These are phyloP conservation scores for Danio rerio DNA, from an alignment of 2,113 vertebrate genomes.

Conservation along the genomic window GRCz12tu NC_133191.1:44792501-44793000, in stretches of 20 bases:
- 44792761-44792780: not conserved
- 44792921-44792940: not conserved
- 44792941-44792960: not conserved
- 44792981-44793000: not conserved
- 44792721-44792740: not conserved
- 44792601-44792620: conserved; percentile 44
- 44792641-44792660: conserved; percentile 58
- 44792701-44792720: conserved; percentile 6
- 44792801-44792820: not conserved
- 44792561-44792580: conserved; percentile 47
- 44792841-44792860: not conserved
- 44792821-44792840: not conserved
- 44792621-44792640: conserved; percentile 48
- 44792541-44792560: not conserved
- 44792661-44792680: conserved; percentile 39
- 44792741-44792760: not conserved
- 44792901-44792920: not conserved
- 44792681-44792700: not conserved
- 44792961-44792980: not conserved
- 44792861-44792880: not conserved
- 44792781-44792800: not conserved
- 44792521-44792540: not conserved
- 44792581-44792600: conserved; percentile 45
- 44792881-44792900: not conserved
- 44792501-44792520: not conserved